A percentile compares a stretch with the other conserved stretches of the same genome.
Evolutionary conservation across 2,113 vertebrate genomes (phyloP).

Genomic region (Melospiza georgiana): DNA sequence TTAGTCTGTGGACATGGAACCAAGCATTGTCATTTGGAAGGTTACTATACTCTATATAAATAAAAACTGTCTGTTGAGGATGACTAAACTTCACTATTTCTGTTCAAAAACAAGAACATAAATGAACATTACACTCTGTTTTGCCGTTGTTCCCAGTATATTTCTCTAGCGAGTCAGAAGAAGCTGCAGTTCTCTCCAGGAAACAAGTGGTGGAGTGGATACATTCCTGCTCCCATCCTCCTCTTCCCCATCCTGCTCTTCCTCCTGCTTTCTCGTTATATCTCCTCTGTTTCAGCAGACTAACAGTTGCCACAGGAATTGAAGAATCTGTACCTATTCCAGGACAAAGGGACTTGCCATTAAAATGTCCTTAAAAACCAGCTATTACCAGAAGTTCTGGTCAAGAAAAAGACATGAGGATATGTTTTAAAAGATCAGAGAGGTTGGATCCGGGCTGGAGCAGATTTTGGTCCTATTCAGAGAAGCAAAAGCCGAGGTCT

Average conservation of each 20-base stretch:
- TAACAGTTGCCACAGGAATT: neutral
- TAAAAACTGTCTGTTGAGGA: neutral
- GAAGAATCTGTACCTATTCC: neutral
- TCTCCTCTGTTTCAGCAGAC: neutral
- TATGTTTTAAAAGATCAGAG: neutral
- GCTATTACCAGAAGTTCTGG: neutral
- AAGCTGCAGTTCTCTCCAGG: neutral
- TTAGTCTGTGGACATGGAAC: neutral
- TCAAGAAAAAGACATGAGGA: neutral
- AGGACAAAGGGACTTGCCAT: neutral
- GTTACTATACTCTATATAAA: neutral
- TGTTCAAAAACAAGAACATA: neutral
- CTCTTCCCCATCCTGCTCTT: neutral
- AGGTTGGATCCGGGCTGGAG: neutral
- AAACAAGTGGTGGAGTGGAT: neutral
- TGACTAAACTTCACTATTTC: neutral
- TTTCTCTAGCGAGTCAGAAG: neutral
- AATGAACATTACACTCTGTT: neutral
- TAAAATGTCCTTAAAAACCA: neutral
- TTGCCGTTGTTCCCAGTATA: neutral
- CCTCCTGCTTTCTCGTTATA: neutral
- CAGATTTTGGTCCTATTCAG: neutral
- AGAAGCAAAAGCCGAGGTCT: neutral
- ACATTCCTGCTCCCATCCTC: neutral
- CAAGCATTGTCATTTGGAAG: rapidly evolving